A percentile compares a stretch with the other conserved stretches of the same genome.
Conservation (phyloP, 2,797 vertebrate genomes). For the Liasis olivaceus region DNA sequence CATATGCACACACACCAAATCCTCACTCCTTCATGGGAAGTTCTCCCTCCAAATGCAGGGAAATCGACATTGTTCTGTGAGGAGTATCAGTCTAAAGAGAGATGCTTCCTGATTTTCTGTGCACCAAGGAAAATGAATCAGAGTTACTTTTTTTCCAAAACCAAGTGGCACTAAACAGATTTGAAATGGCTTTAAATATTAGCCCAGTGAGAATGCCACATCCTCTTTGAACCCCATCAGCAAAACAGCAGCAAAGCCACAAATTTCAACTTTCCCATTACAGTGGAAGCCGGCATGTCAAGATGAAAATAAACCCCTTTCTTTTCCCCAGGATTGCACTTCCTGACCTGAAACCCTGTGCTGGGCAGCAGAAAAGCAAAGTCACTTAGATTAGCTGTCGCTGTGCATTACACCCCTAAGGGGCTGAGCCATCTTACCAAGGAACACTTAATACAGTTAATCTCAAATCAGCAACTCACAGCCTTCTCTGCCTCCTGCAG, state of each 20-base stretch:
- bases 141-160: not conserved
- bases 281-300: not conserved
- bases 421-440: not conserved
- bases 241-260: not conserved
- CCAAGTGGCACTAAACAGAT: constrained; percentile 17
- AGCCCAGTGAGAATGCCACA: not conserved
- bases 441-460: not conserved
- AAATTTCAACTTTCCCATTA: constrained; percentile 11
- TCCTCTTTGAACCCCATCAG: constrained; percentile 17
- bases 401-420: not conserved
- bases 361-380: not conserved
- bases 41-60: not conserved
- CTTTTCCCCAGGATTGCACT: not conserved
- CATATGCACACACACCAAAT: not conserved
- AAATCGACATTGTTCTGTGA: not conserved
- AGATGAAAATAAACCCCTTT: constrained; percentile 17
- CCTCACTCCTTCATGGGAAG: not conserved
- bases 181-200: constrained; percentile 25
- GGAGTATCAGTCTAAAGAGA: not conserved
- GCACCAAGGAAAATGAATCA: fast-evolving
- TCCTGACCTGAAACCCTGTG: not conserved
- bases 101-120: not conserved
- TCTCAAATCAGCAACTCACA: not conserved
- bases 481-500: not conserved
- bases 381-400: not conserved